phyloP scores from a whole-genome alignment of 2,888 invertebrate species.

The Bombylius major region DNA sequence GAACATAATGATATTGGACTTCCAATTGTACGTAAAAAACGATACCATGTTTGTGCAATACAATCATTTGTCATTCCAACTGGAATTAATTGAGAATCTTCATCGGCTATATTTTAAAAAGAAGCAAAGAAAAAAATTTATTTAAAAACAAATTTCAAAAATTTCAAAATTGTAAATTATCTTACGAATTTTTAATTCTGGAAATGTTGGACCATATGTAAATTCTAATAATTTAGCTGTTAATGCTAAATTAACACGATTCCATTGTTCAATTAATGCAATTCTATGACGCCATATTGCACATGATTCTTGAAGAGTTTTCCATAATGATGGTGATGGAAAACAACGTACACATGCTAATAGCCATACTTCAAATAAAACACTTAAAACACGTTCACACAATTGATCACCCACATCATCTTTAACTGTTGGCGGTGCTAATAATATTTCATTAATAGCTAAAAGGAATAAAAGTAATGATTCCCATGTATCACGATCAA shows the following conservation, averaged over 20 bases:
- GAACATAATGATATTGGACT: conserved; percentile 88
- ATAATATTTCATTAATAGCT: conserved; percentile 78
- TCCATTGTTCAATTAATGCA: conserved; percentile 89
- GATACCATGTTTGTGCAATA: conserved; percentile 91
- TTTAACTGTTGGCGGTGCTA: conserved; percentile 85
- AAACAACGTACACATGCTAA: conserved; percentile 60
- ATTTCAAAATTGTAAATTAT: not conserved
- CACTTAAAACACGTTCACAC: conserved; percentile 85
- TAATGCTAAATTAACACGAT: conserved; percentile 78
- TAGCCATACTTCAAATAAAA: conserved; percentile 74
- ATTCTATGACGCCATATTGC: conserved; percentile 89
- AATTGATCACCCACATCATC: conserved; percentile 93
- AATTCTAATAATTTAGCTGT: conserved; percentile 72
- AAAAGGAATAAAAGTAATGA: conserved; percentile 74
- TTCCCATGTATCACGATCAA: conserved; percentile 86
- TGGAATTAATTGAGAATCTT: conserved; percentile 72
- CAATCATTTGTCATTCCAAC: conserved; percentile 77
- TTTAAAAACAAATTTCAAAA: not conserved
- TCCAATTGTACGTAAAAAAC: conserved; percentile 85
- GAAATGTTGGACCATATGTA: conserved; percentile 79
- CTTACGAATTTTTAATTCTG: conserved; percentile 65
- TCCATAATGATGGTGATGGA: conserved; percentile 92
- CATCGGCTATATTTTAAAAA: conserved; percentile 52
- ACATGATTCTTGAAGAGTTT: conserved; percentile 85
- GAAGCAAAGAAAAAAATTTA: not conserved